Conservation (phyloP, 2,797 vertebrate genomes). For the Atherinosoma microstoma region DNA sequence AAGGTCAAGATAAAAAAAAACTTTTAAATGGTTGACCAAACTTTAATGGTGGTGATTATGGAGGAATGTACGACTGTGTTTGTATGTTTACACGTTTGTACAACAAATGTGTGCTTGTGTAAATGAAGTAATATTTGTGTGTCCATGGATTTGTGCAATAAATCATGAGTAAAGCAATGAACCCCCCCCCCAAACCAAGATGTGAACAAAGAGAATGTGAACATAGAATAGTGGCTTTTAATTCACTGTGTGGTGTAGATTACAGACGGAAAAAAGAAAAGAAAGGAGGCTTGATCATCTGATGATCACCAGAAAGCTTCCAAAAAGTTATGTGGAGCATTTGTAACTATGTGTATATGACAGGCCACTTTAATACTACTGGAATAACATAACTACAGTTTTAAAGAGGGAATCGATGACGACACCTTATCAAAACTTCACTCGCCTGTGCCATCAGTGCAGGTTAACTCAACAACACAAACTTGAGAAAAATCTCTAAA, state of each 20-base stretch:
- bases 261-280: conserved; percentile 27
- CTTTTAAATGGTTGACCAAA: conserved; percentile 26
- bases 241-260: conserved; percentile 32
- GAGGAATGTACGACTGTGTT: conserved; percentile 36
- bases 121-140: conserved; percentile 30
- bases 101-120: conserved; percentile 15
- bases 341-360: conserved; percentile 65
- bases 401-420: conserved; percentile 69
- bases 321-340: conserved; percentile 31
- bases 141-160: conserved; percentile 68
- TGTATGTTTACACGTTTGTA: conserved; percentile 24
- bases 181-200: conserved; percentile 39
- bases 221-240: conserved; percentile 57
- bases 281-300: conserved; percentile 23
- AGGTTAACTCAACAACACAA: conserved; percentile 46
- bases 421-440: conserved; percentile 66
- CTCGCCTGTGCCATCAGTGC: conserved; percentile 49
- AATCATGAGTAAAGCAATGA: conserved; percentile 74
- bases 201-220: conserved; percentile 74
- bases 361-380: conserved; percentile 59
- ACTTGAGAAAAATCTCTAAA: conserved; percentile 35
- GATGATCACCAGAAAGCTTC: conserved; percentile 26
- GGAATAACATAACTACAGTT: conserved; percentile 55
- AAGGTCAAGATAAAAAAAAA: conserved; percentile 58
- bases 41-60: conserved; percentile 5